Evolutionary conservation across 2,113 vertebrate genomes (phyloP).

Genomic region (Pithys albifrons): DNA sequence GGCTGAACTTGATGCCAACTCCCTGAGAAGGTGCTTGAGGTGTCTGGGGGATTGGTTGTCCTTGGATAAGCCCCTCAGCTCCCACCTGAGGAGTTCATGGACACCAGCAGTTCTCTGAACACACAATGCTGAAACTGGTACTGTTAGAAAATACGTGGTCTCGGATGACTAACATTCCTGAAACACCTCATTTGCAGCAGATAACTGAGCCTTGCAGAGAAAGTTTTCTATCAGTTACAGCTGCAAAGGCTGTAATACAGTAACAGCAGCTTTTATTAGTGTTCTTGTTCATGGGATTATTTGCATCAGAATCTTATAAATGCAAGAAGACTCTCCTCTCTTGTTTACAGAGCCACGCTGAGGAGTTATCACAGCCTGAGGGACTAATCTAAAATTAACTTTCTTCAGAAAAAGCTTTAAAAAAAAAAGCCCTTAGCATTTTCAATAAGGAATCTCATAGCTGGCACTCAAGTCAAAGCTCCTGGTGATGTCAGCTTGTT

Average conservation of each 20-base stretch:
- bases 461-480: constrained; percentile 33
- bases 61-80: neutral
- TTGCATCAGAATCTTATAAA: constrained; percentile 49
- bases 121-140: neutral
- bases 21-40: neutral
- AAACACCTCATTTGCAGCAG: constrained; percentile 31
- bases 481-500: constrained; percentile 63
- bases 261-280: constrained; percentile 19
- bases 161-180: constrained; percentile 53
- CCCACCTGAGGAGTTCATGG: neutral
- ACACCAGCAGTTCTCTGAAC: neutral
- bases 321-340: constrained; percentile 56
- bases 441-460: constrained; percentile 52
- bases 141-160: constrained; percentile 45
- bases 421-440: constrained; percentile 58
- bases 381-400: constrained; percentile 67
- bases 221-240: constrained; percentile 57
- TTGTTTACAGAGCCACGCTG: constrained; percentile 70
- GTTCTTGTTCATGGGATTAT: constrained; percentile 48
- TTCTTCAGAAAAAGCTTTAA: constrained; percentile 62
- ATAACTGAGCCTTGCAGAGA: neutral
- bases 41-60: neutral
- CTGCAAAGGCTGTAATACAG: constrained; percentile 35
- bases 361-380: constrained; percentile 69
- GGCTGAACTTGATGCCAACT: neutral